phyloP scores from a whole-genome alignment of 2,888 invertebrate genomes.

The Drosophila borborema region DNA sequence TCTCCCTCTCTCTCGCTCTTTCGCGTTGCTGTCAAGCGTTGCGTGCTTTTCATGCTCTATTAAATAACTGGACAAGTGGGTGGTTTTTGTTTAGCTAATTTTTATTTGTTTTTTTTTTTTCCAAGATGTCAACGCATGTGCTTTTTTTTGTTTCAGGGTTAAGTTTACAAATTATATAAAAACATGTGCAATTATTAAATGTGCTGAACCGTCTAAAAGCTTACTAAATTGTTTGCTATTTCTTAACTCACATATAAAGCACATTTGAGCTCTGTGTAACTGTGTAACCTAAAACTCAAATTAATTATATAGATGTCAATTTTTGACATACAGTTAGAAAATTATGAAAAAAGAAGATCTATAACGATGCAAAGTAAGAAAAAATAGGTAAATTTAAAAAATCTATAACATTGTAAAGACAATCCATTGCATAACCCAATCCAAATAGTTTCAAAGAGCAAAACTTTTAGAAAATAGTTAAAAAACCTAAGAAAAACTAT shows the following conservation, averaged over 20 bases:
- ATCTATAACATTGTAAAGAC: too few relatives aligned
- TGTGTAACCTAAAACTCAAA: not conserved
- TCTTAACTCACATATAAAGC: not conserved
- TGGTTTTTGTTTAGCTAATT: constrained; percentile 14
- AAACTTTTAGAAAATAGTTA: not conserved
- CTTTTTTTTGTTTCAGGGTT: constrained; percentile 40
- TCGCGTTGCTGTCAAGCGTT: constrained; percentile 38
- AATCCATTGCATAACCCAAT: too few relatives aligned
- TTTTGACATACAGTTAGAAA: too few relatives aligned
- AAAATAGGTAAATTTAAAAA: too few relatives aligned
- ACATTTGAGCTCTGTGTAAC: not conserved
- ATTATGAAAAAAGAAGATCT: too few relatives aligned
- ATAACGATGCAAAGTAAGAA: too few relatives aligned
- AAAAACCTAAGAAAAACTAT: not conserved
- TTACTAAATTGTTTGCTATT: not conserved
- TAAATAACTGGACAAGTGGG: constrained; percentile 59
- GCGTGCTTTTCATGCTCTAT: constrained; percentile 65
- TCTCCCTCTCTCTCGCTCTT: not conserved
- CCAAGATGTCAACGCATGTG: constrained; percentile 19
- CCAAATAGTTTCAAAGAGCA: not conserved
- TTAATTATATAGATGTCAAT: not conserved
- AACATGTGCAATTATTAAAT: constrained; percentile 16
- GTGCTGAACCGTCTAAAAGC: constrained; percentile 15
- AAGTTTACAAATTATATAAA: constrained; percentile 30
- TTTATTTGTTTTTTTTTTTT: not conserved